Percentiles rank a stretch among this genome's conserved stretches.
Conservation (phyloP, 2,888 invertebrate genomes). For the Tenthredo scrophulariae region DNA sequence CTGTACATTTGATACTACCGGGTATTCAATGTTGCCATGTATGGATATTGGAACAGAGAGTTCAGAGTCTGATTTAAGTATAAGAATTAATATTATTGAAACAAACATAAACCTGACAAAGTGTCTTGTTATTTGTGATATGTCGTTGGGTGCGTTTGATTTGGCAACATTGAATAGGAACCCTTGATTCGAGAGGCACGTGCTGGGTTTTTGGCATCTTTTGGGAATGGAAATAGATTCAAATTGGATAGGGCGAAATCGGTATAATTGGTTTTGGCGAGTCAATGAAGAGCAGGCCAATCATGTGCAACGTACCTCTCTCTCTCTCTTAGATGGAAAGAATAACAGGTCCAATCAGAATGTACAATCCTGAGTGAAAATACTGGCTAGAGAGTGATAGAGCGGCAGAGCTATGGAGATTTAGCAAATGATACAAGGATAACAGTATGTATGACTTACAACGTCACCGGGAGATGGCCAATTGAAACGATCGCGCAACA, state of each 20-base stretch:
- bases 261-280: neutral
- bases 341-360: neutral
- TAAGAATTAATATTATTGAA: neutral
- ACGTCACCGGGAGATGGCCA: slow-evolving; percentile 73
- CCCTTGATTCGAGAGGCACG: slow-evolving; percentile 7
- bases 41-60: neutral
- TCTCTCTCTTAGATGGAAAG: neutral
- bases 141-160: neutral
- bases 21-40: slow-evolving; percentile 4
- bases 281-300: neutral
- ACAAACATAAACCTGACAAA: neutral
- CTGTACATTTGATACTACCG: neutral
- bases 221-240: neutral
- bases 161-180: slow-evolving; percentile 16
- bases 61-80: neutral
- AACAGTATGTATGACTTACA: slow-evolving; percentile 70
- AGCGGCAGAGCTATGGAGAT: slow-evolving; percentile 52
- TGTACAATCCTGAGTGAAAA: neutral
- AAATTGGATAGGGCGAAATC: neutral
- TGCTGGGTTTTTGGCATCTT: neutral
- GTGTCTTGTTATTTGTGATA: neutral
- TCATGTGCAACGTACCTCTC: neutral
- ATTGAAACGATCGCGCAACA: slow-evolving; percentile 75
- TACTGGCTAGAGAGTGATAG: slow-evolving; percentile 45
- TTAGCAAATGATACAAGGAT: slow-evolving; percentile 46